A percentile compares a stretch with the other conserved stretches of the same genome.
Evolutionary conservation across 2,888 invertebrate species (phyloP).

Genomic region (Atrina japonica): DNA sequence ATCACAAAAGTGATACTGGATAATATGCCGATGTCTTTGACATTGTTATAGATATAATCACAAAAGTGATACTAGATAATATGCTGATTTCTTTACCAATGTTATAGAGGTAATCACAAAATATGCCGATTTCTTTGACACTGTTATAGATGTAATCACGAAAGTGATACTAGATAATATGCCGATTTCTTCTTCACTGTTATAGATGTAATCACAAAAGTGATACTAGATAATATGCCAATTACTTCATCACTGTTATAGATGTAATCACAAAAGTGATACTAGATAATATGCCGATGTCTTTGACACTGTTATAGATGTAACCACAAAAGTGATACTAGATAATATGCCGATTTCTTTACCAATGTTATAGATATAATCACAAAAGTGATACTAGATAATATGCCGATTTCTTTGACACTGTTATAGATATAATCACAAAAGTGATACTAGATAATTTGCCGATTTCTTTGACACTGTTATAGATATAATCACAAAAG

Average conservation of each 20-base stretch:
- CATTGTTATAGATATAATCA: constrained; percentile 62
- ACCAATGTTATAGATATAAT: neutral
- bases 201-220: constrained; percentile 64
- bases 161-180: constrained; percentile 74
- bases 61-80: constrained; percentile 62
- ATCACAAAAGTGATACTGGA: constrained; percentile 72
- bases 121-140: constrained; percentile 42
- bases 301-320: constrained; percentile 71
- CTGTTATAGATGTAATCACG: constrained; percentile 65
- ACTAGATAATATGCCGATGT: constrained; percentile 74
- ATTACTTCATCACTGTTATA: neutral
- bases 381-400: constrained; percentile 74
- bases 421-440: constrained; percentile 70
- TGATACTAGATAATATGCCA: neutral
- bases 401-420: constrained; percentile 51
- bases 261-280: constrained; percentile 60
- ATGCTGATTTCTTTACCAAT: constrained; percentile 41
- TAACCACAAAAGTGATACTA: constrained; percentile 42
- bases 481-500: constrained; percentile 73
- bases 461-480: neutral
- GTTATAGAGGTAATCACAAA: constrained; percentile 65
- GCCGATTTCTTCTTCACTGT: constrained; percentile 49
- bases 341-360: neutral
- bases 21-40: constrained; percentile 56
- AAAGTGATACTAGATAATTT: constrained; percentile 60